Evolutionary conservation across 2,888 invertebrate species (phyloP).

Genomic region (Hypomecis atomaria): DNA sequence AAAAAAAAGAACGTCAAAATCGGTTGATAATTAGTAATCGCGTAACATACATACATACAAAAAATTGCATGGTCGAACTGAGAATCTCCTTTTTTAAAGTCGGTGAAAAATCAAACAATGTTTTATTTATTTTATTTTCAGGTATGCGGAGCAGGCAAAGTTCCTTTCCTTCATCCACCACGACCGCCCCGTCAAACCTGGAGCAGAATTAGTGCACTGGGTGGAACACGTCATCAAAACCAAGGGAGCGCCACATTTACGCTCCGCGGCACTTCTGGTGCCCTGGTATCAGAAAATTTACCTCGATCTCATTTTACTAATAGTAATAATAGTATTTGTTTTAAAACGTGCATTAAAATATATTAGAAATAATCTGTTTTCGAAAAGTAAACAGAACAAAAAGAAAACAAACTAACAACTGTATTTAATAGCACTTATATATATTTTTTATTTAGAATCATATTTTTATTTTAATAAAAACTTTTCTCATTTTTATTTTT

Average conservation of each 20-base stretch:
- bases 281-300: conserved; percentile 60
- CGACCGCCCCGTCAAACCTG: conserved; percentile 52
- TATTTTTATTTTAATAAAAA: too few species aligned
- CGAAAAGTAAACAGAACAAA: neutral
- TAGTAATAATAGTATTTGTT: conserved; percentile 5
- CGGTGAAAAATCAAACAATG: too few species aligned
- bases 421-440: too few species aligned
- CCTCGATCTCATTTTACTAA: conserved; percentile 46
- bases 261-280: conserved; percentile 51
- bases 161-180: conserved; percentile 55
- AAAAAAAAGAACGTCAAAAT: too few species aligned
- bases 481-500: too few species aligned
- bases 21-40: too few species aligned
- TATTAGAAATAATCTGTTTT: conserved; percentile 5
- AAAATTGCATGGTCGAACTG: too few species aligned
- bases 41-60: too few species aligned
- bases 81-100: too few species aligned
- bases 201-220: conserved; percentile 53
- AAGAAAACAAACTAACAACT: conserved; percentile 6
- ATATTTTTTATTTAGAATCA: too few species aligned
- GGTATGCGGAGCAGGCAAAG: conserved; percentile 50
- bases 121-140: conserved; percentile 38
- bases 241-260: conserved; percentile 54
- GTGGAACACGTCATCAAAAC: conserved; percentile 57
- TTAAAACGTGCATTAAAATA: neutral